Base-by-base conservation (phyloP, 1,140 invertebrate species). In the Teleopsis dalmanni region DNA sequence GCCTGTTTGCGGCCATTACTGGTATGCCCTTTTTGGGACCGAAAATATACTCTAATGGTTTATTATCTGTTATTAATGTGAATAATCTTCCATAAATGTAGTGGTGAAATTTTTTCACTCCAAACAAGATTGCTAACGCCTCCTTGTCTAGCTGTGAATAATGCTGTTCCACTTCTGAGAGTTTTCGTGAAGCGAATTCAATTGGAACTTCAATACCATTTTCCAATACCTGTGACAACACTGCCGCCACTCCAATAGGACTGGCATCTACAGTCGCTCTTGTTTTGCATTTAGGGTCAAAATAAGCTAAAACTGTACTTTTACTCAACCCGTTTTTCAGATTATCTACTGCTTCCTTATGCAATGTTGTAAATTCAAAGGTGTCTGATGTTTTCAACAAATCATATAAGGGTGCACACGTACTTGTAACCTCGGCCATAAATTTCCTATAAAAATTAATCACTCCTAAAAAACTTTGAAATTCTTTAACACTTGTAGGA, bases 41-140 rank as follows among this genome's bases (percentile, higher is more conserved):
- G 41, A 75, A 71, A 16, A 76, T 67, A 57, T 33, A 63, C 45
- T 16, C 50, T 21, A 77, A 49, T 3, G 73, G 73, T 42, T 71
- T 69, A 50, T 77, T 73, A 48, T 78, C 75, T 7, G n/a, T n/a
- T n/a, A n/a, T n/a, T n/a, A n/a, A 70, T 77, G 13, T 71, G 49
- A 78, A 76, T 13, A 70, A 37, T 18, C 63, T 35, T 10, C 72
- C 73, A 51, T 59, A 74, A 4, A 76, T n/a, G 43, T 71, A 75
- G 31, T 72, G 42, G 47, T 73, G 61, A 57, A 75, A 71, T 48
- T 61, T 65, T 33, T 59, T 53, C 0, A 71, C 54, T 13, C 53
- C 66, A 52, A 60, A 72, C 11, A 75, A 47, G 11, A 77, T 63
- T 5, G 61, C 58, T 3, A 73, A 53, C 1, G 55, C 72, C 59